Percentiles rank a stretch among this genome's conserved stretches.
Conservation (phyloP, 2,113 vertebrate species). For the Chunga burmeisteri region DNA sequence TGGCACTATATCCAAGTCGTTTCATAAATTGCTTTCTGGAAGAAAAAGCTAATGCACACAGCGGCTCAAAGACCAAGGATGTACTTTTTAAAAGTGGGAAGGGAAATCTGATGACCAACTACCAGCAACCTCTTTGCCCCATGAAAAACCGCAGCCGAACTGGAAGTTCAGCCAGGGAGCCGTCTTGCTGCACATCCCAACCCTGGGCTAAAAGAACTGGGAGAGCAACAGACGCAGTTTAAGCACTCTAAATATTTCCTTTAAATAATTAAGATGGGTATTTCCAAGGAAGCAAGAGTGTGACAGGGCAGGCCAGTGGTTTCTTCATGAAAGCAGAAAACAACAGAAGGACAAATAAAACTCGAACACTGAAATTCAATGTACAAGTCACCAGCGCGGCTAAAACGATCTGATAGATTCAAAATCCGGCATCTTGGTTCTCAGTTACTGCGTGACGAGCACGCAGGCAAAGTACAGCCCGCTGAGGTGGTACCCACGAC, state of each 20-base stretch:
- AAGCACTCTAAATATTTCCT: not conserved
- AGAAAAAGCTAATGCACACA: not conserved
- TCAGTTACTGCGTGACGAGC: not conserved
- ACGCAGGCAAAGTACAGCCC: not conserved
- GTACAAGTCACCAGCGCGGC: not conserved
- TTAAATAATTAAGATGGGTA: not conserved
- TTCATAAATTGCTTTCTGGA: constrained; percentile 44
- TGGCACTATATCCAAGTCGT: not conserved
- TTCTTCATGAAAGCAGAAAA: not conserved
- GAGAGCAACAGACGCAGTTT: not conserved
- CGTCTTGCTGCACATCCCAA: not conserved
- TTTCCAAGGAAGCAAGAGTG: not conserved
- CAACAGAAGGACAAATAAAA: not conserved
- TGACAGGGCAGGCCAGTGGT: not conserved
- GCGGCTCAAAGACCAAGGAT: not conserved
- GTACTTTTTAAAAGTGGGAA: not conserved
- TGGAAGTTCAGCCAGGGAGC: not conserved
- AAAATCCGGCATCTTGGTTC: not conserved
- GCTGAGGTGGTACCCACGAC: not conserved
- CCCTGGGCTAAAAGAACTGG: not conserved
- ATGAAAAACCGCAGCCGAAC: not conserved
- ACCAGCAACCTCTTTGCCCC: not conserved
- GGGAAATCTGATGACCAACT: not conserved
- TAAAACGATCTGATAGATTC: not conserved
- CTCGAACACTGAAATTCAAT: not conserved